These are phyloP conservation scores for Galbula dea DNA, from an alignment of 2,113 vertebrate genomes.

Conservation along the genomic window DNA sequence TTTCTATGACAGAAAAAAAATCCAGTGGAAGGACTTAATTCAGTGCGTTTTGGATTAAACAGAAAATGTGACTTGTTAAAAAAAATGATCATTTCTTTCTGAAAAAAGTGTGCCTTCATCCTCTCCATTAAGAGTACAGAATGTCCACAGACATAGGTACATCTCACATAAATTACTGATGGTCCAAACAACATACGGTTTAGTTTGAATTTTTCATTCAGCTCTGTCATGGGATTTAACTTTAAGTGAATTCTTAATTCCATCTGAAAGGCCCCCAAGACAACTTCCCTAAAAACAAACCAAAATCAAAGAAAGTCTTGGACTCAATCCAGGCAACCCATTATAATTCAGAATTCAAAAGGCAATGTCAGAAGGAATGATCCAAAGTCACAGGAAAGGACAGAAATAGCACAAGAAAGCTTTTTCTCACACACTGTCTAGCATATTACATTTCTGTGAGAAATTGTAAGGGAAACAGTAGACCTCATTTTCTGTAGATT, in stretches of 20 bases:
- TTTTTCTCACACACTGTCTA: slow-evolving; percentile 17
- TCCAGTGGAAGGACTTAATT: not conserved
- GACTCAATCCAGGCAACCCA: not conserved
- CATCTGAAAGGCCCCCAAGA: slow-evolving; percentile 40
- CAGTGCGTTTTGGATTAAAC: not conserved
- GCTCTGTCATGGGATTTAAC: slow-evolving; percentile 31
- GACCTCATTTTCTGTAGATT: not conserved
- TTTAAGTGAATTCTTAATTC: slow-evolving; percentile 33
- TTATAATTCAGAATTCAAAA: slow-evolving; percentile 54
- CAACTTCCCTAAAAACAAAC: slow-evolving; percentile 18
- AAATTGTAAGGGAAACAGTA: not conserved
- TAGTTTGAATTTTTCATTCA: slow-evolving; percentile 58
- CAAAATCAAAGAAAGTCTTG: slow-evolving; percentile 35
- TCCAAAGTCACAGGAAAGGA: not conserved
- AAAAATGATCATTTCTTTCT: not conserved
- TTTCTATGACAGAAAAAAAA: not conserved
- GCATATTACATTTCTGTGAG: not conserved
- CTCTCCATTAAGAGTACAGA: not conserved
- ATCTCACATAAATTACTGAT: slow-evolving; percentile 40
- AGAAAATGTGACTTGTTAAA: not conserved
- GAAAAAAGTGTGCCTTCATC: not conserved
- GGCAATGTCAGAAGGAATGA: not conserved
- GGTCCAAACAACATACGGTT: slow-evolving; percentile 61
- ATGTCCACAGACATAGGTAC: not conserved
- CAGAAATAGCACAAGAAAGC: slow-evolving; percentile 13